phyloP scores from a whole-genome alignment of 2,797 vertebrate genomes.

The Notamacropus eugenii region DNA sequence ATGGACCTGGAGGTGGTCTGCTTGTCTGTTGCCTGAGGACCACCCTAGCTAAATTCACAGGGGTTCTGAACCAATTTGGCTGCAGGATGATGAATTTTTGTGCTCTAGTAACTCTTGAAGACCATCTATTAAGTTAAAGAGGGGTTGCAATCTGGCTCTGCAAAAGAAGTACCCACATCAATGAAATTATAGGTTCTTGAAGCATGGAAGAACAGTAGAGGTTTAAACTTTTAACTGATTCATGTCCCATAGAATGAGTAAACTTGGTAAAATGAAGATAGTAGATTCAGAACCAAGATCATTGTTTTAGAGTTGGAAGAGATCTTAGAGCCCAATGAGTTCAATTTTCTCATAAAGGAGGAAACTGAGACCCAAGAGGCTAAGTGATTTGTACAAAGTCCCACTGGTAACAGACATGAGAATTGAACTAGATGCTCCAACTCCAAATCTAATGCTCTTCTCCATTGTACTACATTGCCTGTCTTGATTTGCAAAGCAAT shows the following conservation, averaged over 20 bases:
- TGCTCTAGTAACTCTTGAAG: background rate
- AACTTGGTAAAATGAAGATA: background rate
- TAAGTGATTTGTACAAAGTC: background rate
- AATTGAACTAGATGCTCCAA: background rate
- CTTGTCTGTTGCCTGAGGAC: background rate
- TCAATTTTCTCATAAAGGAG: background rate
- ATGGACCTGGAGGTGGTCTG: background rate
- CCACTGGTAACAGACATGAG: background rate
- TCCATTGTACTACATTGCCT: background rate
- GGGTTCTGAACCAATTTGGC: background rate
- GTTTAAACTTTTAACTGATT: background rate
- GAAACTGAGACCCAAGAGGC: background rate
- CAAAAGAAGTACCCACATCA: background rate
- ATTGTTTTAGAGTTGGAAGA: background rate
- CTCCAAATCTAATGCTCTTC: background rate
- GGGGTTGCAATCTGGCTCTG: background rate
- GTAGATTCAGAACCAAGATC: background rate
- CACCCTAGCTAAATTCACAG: background rate
- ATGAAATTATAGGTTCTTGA: background rate
- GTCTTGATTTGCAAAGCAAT: background rate
- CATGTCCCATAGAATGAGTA: background rate
- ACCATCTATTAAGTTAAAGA: background rate
- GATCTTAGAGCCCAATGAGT: background rate
- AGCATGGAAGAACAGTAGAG: background rate
- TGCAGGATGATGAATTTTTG: background rate